phyloP scores from a whole-genome alignment of 2,113 vertebrate genomes.

The Shinisaurus crocodilurus region DNA sequence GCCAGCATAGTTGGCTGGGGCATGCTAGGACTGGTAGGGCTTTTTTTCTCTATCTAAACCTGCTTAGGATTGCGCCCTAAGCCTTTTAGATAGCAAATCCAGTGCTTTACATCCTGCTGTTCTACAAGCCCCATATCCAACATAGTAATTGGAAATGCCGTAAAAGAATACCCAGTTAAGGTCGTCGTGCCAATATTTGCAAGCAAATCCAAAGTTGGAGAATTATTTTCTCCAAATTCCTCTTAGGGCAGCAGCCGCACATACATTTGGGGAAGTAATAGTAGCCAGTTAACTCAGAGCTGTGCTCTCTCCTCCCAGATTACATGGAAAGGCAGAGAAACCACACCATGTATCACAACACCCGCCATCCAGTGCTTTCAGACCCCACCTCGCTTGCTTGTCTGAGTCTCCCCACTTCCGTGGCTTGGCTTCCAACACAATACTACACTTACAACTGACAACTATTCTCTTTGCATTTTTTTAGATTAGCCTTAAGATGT shows the following conservation, averaged over 20 bases:
- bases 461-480: not conserved
- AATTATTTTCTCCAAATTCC: not conserved
- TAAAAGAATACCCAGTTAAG: not conserved
- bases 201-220: not conserved
- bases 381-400: not conserved
- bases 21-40: no score
- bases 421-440: not conserved
- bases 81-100: not conserved
- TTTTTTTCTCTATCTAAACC: no score
- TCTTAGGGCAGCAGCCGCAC: not conserved
- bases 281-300: not conserved
- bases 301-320: no score
- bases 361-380: not conserved
- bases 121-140: not conserved
- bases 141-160: not conserved
- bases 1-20: no score
- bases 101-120: not conserved
- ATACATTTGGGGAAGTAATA: no score
- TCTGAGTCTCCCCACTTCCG: not conserved
- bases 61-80: no score
- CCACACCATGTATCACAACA: no score
- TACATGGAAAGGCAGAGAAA: not conserved
- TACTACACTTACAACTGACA: not conserved
- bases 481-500: no score
- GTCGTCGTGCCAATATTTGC: not conserved